These are phyloP conservation scores for Emydocephalus ijimae DNA, from an alignment of 2,113 vertebrate species.

Conservation along the genomic window DNA sequence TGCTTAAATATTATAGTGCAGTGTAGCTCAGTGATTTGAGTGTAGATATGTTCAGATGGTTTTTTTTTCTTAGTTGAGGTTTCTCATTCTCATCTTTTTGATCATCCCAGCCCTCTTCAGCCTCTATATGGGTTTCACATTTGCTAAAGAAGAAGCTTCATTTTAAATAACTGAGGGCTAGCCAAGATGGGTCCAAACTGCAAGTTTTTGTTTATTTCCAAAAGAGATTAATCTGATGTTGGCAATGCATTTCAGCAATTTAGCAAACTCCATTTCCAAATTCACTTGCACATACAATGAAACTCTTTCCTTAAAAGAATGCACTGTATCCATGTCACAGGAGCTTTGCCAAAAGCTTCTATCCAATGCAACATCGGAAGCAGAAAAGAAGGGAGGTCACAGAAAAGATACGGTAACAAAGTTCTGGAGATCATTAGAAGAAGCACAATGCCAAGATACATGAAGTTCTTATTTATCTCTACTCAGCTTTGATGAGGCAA, in stretches of 20 bases:
- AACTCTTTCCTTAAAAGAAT: background rate
- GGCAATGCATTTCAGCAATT: conserved; percentile 37
- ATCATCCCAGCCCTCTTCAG: conserved; percentile 34
- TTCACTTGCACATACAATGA: background rate
- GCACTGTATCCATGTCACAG: background rate
- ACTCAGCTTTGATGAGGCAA: background rate
- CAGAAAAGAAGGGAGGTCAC: background rate
- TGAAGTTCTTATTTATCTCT: background rate
- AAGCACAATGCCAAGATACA: background rate
- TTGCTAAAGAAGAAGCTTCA: conserved; percentile 51
- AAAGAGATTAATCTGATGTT: conserved; percentile 53
- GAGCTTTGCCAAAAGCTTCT: background rate
- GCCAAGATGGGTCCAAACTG: conserved; percentile 58
- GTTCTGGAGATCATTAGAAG: background rate
- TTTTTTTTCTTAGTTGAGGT: conserved; percentile 57
- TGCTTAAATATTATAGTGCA: conserved; percentile 67
- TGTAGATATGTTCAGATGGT: conserved; percentile 58
- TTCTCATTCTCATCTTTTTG: conserved; percentile 48
- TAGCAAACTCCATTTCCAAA: background rate
- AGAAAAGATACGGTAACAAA: background rate
- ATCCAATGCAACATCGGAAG: background rate
- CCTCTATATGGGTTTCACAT: conserved; percentile 53
- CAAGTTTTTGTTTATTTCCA: conserved; percentile 57
- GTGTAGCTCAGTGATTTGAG: conserved; percentile 64
- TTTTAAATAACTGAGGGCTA: conserved; percentile 64